These are phyloP conservation scores for Ptychoptera contaminata DNA, from an alignment of 2,888 invertebrate genomes.

Conservation along the genomic window DNA sequence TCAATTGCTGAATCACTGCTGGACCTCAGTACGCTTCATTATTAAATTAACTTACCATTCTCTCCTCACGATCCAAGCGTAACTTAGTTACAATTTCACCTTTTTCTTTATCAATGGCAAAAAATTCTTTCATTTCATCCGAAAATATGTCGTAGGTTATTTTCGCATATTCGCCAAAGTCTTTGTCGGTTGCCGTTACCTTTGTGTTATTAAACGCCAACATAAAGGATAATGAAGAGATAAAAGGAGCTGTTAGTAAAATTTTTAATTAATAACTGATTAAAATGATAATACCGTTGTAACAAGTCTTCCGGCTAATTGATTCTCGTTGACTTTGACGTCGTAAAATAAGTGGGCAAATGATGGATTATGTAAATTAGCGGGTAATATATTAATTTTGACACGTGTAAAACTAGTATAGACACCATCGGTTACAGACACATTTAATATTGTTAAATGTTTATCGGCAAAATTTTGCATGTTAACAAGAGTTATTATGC, in stretches of 20 bases:
- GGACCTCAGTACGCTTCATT: conserved; percentile 25
- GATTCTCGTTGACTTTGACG: conserved; percentile 68
- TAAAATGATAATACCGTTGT: conserved; percentile 36
- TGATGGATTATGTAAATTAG: conserved; percentile 62
- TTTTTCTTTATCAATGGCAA: conserved; percentile 51
- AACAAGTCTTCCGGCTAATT: conserved; percentile 56
- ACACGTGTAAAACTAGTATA: conserved; percentile 78
- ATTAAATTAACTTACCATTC: conserved; percentile 23
- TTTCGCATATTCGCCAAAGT: conserved; percentile 60
- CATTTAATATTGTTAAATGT: conserved; percentile 57
- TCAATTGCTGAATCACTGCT: background rate
- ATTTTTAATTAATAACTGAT: background rate
- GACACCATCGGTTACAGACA: conserved; percentile 91
- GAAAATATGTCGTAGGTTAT: conserved; percentile 68
- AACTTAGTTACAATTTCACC: conserved; percentile 56
- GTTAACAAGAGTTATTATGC: conserved; percentile 54
- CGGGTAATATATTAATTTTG: conserved; percentile 60
- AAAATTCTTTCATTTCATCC: conserved; percentile 51
- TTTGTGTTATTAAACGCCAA: conserved; percentile 15
- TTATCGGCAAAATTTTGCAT: conserved; percentile 53
- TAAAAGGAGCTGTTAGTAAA: conserved; percentile 3
- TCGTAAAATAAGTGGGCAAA: conserved; percentile 67
- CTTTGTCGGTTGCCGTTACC: conserved; percentile 67
- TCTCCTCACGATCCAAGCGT: conserved; percentile 57
- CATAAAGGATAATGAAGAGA: background rate